phyloP scores from a whole-genome alignment of 2,113 vertebrate species.

The Actenoides lindsayi region DNA sequence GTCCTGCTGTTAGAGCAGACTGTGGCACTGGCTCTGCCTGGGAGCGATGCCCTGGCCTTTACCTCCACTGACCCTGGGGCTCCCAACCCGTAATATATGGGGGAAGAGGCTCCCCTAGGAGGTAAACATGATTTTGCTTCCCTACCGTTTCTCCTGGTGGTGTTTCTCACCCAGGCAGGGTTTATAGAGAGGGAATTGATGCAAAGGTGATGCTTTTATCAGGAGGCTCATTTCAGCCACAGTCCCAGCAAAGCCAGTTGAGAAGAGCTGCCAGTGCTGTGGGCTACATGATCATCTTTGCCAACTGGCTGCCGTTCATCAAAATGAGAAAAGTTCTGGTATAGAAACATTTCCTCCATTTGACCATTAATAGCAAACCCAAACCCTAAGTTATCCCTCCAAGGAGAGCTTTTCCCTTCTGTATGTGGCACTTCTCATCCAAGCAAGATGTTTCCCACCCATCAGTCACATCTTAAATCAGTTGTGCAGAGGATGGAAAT shows the following conservation, averaged over 20 bases:
- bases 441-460: neutral
- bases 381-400: neutral
- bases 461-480: neutral
- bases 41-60: neutral
- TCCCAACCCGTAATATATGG: fast-evolving
- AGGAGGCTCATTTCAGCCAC: fast-evolving
- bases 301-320: neutral
- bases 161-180: neutral
- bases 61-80: neutral
- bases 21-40: neutral
- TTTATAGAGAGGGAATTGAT: neutral
- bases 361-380: neutral
- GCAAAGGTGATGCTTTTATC: neutral
- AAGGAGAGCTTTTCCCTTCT: neutral
- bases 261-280: neutral
- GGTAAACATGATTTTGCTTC: neutral
- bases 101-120: neutral
- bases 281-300: neutral
- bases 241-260: neutral
- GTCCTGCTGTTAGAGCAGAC: neutral
- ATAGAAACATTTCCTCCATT: neutral
- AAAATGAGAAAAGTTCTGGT: neutral
- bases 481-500: neutral
- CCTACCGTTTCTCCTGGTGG: neutral
- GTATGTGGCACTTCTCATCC: neutral